These are phyloP conservation scores for Chelon auratus DNA, from an alignment of 2,797 vertebrate species.

Conservation along the genomic window DNA sequence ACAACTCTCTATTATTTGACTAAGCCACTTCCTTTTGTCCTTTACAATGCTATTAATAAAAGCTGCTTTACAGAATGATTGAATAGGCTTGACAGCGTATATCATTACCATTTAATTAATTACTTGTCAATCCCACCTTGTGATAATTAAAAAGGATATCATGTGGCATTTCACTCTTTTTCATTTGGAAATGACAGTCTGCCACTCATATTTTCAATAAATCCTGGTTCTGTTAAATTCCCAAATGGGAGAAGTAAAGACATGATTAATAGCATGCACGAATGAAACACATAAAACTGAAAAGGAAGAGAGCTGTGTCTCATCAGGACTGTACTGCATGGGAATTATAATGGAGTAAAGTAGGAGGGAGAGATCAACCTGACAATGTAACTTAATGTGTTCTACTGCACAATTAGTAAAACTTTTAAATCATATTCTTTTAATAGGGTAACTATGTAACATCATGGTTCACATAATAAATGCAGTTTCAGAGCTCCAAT, in stretches of 20 bases:
- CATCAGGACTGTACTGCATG: constrained; percentile 12
- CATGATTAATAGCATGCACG: constrained; percentile 59
- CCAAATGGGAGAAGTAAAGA: constrained; percentile 37
- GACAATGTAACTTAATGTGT: constrained; percentile 16
- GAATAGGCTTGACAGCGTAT: constrained; percentile 62
- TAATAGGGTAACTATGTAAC: not conserved
- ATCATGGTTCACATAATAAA: constrained; percentile 4
- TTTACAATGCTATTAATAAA: constrained; percentile 59
- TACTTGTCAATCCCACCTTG: constrained; percentile 74
- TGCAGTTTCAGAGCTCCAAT: not conserved
- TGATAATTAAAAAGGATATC: constrained; percentile 79
- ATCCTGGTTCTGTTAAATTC: constrained; percentile 70
- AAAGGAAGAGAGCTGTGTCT: constrained; percentile 13
- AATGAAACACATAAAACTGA: constrained; percentile 45
- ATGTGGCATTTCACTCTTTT: constrained; percentile 64
- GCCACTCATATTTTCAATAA: constrained; percentile 62
- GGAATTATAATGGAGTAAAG: constrained; percentile 14
- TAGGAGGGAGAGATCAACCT: not conserved
- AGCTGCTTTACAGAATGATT: constrained; percentile 51
- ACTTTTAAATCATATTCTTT: not conserved
- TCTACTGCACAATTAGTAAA: not conserved
- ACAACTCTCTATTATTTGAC: constrained; percentile 53
- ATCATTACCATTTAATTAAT: constrained; percentile 77
- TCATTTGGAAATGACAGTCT: constrained; percentile 62
- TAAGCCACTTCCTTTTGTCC: constrained; percentile 49